A percentile compares a stretch with the other conserved stretches of the same genome.
Evolutionary conservation across 2,113 vertebrate genomes (phyloP).

Genomic region (Symphodus melops): DNA sequence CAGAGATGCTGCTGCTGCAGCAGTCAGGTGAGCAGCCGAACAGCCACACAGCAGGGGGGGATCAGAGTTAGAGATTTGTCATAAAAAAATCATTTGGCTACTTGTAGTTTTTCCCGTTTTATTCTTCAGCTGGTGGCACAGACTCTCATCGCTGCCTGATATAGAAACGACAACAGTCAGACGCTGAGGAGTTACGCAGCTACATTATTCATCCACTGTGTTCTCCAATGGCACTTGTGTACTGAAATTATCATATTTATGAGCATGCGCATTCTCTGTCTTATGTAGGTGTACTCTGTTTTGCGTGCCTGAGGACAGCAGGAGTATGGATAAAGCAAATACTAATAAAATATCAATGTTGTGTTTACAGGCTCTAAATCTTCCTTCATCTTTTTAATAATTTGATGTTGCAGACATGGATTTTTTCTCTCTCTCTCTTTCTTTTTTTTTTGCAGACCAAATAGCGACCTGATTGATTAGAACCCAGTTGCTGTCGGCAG

Average conservation of each 20-base stretch:
- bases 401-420: constrained; percentile 21
- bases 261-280: constrained; percentile 8
- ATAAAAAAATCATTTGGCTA: not conserved
- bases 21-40: constrained; percentile 44
- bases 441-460: constrained; percentile 31
- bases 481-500: constrained; percentile 23
- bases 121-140: not conserved
- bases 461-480: constrained; percentile 38
- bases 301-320: not conserved
- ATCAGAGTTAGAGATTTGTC: constrained; percentile 5
- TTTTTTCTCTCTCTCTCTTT: too few species aligned
- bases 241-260: constrained; percentile 30
- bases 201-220: constrained; percentile 17
- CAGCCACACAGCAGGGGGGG: not conserved
- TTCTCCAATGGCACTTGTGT: constrained; percentile 15
- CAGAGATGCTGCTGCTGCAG: constrained; percentile 13
- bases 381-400: not conserved
- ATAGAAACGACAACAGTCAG: constrained; percentile 21
- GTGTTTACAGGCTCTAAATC: not conserved
- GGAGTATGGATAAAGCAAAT: not conserved
- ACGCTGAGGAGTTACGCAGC: not conserved
- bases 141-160: not conserved
- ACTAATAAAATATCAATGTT: not conserved
- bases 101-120: constrained; percentile 3
- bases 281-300: constrained; percentile 3